Base-by-base conservation (phyloP, 2,888 invertebrate genomes). In the Melanophora roralis region DNA sequence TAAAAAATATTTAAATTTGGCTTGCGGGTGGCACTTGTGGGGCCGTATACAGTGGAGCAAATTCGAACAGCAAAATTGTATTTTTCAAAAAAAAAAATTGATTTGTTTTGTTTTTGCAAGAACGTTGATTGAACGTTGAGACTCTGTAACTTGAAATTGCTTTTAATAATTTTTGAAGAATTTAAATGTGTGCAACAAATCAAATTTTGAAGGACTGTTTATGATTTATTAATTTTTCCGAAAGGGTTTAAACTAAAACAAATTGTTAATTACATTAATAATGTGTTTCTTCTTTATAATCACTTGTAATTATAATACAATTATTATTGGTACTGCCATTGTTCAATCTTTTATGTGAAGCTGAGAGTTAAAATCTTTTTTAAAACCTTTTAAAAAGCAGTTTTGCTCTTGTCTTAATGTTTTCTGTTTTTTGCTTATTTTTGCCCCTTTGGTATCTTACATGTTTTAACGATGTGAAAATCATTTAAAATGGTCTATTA, bases 401-500 rank as follows among this genome's bases (percentile, higher is more conserved):
- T 51, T 57, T 69, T 43, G 11, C n/a, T n/a, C n/a, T n/a, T n/a
- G n/a, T n/a, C n/a, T n/a, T n/a, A n/a, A 34, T 11, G n/a, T 32
- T 34, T 14, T 9, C n/a, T 27, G 27, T 23, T 14, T 32, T n/a
- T 16, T 7, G 43, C 27, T 32, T 60, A 34, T 21, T 14, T 27
- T 38, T 64, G 40, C 27, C 27, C 40, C 38, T 27, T 3, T 19
- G 11, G 11, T 27, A 27, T 27, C 4, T 27, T 49, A 27, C 12
- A 55, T 5, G 9, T 16, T 64, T 74, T 57, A 55, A 73, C 34
- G 40, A 59, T 75, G 75, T 79, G 79, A 79, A 75, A 79, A 51
- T 65, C 65, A 71, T 69, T 71, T 69, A 74, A 79, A 75, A 74
- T 74, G 65, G 65, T 62, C 79, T 75, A 79, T 79, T 79, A 79